These are phyloP conservation scores for Gymnarchus niloticus DNA, from an alignment of 2,113 vertebrate species.

Conservation along the genomic window DNA sequence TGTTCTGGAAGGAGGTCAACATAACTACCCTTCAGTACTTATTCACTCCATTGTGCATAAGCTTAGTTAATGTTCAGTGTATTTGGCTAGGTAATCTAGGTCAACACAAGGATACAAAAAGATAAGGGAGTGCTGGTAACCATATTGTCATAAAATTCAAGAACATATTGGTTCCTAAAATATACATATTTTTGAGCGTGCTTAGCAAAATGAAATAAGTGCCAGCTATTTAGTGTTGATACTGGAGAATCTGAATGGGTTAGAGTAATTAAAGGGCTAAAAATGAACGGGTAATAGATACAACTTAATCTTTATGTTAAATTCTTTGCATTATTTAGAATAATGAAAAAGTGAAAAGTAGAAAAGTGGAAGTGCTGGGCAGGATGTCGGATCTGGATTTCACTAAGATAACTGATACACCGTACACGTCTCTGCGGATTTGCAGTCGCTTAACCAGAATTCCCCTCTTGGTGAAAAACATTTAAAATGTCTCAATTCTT, in stretches of 20 bases:
- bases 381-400: too few relatives aligned
- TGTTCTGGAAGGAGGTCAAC: background rate
- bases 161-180: background rate
- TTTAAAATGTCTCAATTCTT: background rate
- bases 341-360: too few relatives aligned
- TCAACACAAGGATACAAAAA: background rate
- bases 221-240: conserved; percentile 14
- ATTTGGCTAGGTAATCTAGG: background rate
- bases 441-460: background rate
- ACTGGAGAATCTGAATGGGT: conserved; percentile 25
- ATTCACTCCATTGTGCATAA: background rate
- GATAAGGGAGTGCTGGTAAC: background rate
- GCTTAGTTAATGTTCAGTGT: background rate
- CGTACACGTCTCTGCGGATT: background rate
- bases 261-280: conserved; percentile 25
- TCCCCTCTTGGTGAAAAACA: background rate
- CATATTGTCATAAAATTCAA: background rate
- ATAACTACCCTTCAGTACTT: background rate
- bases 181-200: background rate
- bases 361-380: too few relatives aligned
- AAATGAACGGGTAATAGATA: conserved; percentile 18
- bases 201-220: conserved; percentile 8
- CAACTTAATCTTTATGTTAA: conserved; percentile 9
- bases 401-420: too few relatives aligned
- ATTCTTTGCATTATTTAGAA: background rate